Evolutionary conservation across 2,797 vertebrate species (phyloP).

Genomic region (Leucoraja ocellata): DNA sequence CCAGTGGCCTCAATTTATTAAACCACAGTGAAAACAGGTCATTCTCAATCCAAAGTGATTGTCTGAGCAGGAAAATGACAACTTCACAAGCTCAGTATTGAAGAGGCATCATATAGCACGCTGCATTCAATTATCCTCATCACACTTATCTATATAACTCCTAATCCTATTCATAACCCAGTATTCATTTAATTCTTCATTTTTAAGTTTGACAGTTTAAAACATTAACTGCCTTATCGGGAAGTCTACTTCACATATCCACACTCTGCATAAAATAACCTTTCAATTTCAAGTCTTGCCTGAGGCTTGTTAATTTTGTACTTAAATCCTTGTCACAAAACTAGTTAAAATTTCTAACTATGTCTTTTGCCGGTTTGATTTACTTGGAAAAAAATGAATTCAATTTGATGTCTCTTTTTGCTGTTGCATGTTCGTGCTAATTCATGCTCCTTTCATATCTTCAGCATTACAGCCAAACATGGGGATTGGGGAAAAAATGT

Average conservation of each 20-base stretch:
- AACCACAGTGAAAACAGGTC: too few species aligned
- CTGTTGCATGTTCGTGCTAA: neutral
- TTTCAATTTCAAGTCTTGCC: slow-evolving; percentile 26
- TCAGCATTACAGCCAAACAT: neutral
- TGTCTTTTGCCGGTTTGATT: neutral
- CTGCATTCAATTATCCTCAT: neutral
- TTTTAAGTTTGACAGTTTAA: neutral
- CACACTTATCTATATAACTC: neutral
- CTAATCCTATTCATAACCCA: neutral
- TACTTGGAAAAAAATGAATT: slow-evolving; percentile 18
- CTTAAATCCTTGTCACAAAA: neutral
- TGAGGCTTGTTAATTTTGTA: slow-evolving; percentile 36
- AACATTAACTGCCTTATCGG: neutral
- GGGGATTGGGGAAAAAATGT: neutral
- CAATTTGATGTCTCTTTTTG: neutral
- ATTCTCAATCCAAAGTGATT: too few species aligned
- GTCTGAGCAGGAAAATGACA: neutral
- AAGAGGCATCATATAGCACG: neutral
- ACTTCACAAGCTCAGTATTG: neutral
- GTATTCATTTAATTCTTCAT: slow-evolving; percentile 15
- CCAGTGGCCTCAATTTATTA: too few species aligned
- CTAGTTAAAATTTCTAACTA: slow-evolving; percentile 32
- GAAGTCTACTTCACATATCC: neutral
- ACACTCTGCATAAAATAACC: neutral
- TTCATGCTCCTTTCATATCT: neutral